Percentiles rank a stretch among this genome's conserved stretches.
phyloP scores from a whole-genome alignment of 2,113 vertebrate species.

The Atlantisia rogersi region DNA sequence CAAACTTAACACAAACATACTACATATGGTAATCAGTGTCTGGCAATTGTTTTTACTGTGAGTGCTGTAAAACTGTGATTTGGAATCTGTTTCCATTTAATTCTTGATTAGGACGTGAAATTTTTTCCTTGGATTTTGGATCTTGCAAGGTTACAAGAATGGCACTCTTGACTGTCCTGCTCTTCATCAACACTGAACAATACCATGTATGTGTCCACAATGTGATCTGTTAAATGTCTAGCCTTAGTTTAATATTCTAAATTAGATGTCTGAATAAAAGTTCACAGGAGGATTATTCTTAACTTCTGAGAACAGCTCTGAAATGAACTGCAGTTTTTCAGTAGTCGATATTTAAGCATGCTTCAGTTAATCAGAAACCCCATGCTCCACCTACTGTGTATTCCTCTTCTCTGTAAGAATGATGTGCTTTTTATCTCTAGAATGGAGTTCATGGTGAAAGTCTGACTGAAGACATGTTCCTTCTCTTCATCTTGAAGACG shows the following conservation, averaged over 20 bases:
- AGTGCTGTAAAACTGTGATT: background rate
- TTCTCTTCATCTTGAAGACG: background rate
- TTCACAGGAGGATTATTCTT: background rate
- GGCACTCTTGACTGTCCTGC: conserved; percentile 75
- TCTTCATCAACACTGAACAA: conserved; percentile 83
- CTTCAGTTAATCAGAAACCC: background rate
- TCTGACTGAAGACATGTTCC: background rate
- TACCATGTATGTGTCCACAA: conserved; percentile 78
- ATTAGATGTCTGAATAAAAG: background rate
- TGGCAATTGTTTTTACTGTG: conserved; percentile 24
- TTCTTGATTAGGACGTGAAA: conserved; percentile 73
- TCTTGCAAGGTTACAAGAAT: conserved; percentile 81
- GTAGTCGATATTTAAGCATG: background rate
- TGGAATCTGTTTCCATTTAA: conserved; percentile 20
- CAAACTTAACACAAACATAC: background rate
- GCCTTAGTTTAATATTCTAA: background rate
- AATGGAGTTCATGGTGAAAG: background rate
- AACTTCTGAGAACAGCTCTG: background rate
- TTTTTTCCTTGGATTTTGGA: conserved; percentile 81
- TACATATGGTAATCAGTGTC: background rate
- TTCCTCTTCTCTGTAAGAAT: background rate
- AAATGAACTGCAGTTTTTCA: background rate
- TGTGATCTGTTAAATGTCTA: background rate
- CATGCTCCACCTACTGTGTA: background rate
- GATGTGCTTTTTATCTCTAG: background rate